phyloP scores from a whole-genome alignment of 1,140 invertebrate species.

The Hylaeus anthracinus region DNA sequence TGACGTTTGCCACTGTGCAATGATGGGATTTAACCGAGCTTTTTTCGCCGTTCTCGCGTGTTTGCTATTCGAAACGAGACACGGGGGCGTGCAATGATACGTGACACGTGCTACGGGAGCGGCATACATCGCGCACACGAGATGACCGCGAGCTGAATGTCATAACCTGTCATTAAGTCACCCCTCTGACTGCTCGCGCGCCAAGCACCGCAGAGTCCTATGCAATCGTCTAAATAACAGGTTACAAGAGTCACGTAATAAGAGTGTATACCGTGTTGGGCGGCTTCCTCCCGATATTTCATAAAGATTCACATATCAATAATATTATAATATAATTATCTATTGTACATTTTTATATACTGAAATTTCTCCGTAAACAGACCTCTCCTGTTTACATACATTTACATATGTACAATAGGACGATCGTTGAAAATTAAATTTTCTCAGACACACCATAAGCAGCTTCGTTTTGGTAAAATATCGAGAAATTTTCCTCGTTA shows the following conservation, averaged over 20 bases:
- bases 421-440: too few relatives aligned
- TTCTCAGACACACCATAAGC: too few relatives aligned
- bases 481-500: too few relatives aligned
- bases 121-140: constrained; percentile 5
- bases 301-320: not conserved
- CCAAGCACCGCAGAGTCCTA: constrained; percentile 23
- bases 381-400: too few relatives aligned
- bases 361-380: not conserved
- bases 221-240: constrained; percentile 69
- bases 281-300: constrained; percentile 13
- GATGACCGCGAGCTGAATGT: constrained; percentile 48
- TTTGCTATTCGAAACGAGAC: constrained; percentile 47
- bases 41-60: not conserved
- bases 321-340: too few relatives aligned
- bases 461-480: too few relatives aligned
- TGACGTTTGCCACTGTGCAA: too few relatives aligned
- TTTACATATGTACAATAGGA: too few relatives aligned
- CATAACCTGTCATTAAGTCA: constrained; percentile 63
- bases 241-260: constrained; percentile 68
- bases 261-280: constrained; percentile 40
- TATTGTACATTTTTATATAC: too few relatives aligned
- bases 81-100: constrained; percentile 38
- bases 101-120: constrained; percentile 42
- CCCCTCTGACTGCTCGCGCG: constrained; percentile 40
- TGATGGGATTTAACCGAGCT: not conserved